A percentile compares a stretch with the other conserved stretches of the same genome.
phyloP scores from a whole-genome alignment of 2,888 invertebrate genomes.

The Erebia aethiops region DNA sequence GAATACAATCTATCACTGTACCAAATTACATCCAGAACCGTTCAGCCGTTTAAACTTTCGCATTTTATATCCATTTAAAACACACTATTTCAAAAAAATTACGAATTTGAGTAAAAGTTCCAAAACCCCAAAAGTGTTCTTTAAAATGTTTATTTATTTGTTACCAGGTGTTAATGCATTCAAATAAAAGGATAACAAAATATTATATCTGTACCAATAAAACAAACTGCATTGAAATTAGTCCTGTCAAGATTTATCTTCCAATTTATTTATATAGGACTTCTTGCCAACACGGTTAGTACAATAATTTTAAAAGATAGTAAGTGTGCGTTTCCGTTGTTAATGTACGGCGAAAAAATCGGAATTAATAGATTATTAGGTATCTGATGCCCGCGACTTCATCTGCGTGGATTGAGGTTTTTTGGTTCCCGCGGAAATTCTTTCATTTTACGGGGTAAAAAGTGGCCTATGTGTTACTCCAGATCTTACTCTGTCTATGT shows the following conservation, averaged over 20 bases:
- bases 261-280: slow-evolving; percentile 40
- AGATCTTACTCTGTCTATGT: no score
- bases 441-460: no score
- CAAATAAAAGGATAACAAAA: slow-evolving; percentile 38
- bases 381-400: not conserved
- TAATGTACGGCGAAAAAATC: not conserved
- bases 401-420: no score
- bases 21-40: no score
- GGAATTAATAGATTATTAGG: not conserved
- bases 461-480: no score
- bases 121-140: slow-evolving; percentile 9
- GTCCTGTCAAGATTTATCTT: slow-evolving; percentile 43
- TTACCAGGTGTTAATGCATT: slow-evolving; percentile 38
- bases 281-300: slow-evolving; percentile 38
- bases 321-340: slow-evolving; percentile 32
- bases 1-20: no score
- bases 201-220: slow-evolving; percentile 36
- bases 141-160: slow-evolving; percentile 18
- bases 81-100: no score
- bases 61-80: no score
- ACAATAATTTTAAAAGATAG: slow-evolving; percentile 47
- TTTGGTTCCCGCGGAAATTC: no score
- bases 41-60: no score
- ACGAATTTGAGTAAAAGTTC: not conserved
- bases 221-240: slow-evolving; percentile 44